Evolutionary conservation across 2,113 vertebrate genomes (phyloP).

Genomic region (Typhlomys cinereus): DNA sequence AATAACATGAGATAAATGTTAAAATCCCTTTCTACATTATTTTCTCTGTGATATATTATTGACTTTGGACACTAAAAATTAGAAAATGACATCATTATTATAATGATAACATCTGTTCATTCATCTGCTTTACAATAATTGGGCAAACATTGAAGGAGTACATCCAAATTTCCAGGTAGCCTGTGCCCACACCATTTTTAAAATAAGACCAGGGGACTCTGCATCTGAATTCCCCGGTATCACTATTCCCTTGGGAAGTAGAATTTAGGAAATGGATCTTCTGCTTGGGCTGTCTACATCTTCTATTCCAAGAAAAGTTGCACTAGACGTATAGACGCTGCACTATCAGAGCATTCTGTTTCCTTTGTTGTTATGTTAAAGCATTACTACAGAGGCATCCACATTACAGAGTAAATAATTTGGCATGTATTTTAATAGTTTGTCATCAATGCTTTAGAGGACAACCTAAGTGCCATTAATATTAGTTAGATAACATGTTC

Average conservation of each 20-base stretch:
- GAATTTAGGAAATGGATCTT: neutral
- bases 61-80: conserved; percentile 28
- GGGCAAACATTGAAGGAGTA: neutral
- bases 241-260: neutral
- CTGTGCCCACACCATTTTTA: no score
- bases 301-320: neutral
- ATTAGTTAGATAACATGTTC: no score
- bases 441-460: neutral
- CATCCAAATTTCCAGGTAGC: no score
- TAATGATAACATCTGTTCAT: neutral
- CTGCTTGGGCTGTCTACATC: neutral
- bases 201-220: no score
- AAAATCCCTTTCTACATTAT: conserved; percentile 10
- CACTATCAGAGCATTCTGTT: neutral
- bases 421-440: neutral
- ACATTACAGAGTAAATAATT: neutral
- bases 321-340: neutral
- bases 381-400: neutral
- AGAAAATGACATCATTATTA: neutral
- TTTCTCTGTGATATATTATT: conserved; percentile 24
- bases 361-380: neutral
- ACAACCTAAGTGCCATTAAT: no score
- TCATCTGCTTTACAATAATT: neutral
- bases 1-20: conserved; percentile 41
- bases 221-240: neutral